Conservation (phyloP, 2,113 vertebrate genomes). For the Scalopus aquaticus region DNA sequence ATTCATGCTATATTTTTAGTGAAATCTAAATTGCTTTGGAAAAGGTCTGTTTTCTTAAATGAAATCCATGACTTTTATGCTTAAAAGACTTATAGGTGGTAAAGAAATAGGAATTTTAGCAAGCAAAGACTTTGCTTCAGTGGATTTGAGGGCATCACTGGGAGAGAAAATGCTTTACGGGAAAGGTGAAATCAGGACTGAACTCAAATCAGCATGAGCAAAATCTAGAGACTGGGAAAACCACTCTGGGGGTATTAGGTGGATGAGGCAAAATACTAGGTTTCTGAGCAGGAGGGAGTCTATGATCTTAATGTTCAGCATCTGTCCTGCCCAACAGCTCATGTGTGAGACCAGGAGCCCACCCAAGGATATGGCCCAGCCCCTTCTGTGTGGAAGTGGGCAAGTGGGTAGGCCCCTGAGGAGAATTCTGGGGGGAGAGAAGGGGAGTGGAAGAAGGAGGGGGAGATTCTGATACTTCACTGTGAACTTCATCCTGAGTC, state of each 20-base stretch:
- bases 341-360: too few relatives aligned
- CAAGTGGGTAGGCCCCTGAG: background rate
- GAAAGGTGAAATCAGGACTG: background rate
- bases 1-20: background rate
- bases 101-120: background rate
- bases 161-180: background rate
- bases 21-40: constrained; percentile 28
- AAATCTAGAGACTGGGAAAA: background rate
- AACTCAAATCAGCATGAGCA: background rate
- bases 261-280: background rate
- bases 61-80: background rate
- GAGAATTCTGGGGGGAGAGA: background rate
- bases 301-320: background rate
- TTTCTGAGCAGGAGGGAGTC: background rate
- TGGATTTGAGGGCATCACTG: background rate
- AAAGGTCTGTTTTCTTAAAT: background rate
- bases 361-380: too few relatives aligned
- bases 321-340: background rate
- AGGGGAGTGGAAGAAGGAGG: too few relatives aligned
- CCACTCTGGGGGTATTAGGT: background rate
- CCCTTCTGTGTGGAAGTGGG: background rate
- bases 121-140: background rate
- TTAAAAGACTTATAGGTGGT: background rate
- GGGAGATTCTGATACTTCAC: background rate
- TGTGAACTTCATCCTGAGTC: background rate